A percentile compares a stretch with the other conserved stretches of the same genome.
Evolutionary conservation across 1,140 invertebrate genomes (phyloP).

Genomic region (Panulirus ornatus): DNA sequence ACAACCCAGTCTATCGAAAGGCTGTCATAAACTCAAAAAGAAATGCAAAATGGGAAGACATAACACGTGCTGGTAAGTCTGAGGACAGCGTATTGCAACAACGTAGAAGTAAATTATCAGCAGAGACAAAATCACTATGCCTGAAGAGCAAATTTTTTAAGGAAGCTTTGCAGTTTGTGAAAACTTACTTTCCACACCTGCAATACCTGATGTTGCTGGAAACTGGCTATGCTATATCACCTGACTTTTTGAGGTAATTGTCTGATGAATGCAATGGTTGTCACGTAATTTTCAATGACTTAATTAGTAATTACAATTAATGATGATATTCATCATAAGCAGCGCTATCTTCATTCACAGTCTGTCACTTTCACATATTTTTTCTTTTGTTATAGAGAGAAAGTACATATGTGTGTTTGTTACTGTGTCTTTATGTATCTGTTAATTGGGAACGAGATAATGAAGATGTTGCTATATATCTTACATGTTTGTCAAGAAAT

Average conservation of each 20-base stretch:
- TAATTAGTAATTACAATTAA: no score
- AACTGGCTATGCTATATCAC: conserved; percentile 26
- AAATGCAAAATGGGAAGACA: neutral
- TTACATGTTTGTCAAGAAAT: no score
- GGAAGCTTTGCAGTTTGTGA: conserved; percentile 27
- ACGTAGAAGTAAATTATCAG: neutral
- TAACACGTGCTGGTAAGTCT: neutral
- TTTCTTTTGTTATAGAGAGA: no score
- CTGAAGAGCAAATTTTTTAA: conserved; percentile 1
- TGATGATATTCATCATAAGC: no score
- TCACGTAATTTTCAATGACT: no score
- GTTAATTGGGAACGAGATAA: no score
- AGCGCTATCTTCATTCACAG: no score
- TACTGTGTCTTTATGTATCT: no score
- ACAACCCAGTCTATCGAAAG: conserved; percentile 29
- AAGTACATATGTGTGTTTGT: no score
- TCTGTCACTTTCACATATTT: no score
- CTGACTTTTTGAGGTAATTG: conserved; percentile 50
- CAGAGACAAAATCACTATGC: neutral
- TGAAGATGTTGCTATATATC: no score
- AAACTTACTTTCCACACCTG: neutral
- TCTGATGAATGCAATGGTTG: no score
- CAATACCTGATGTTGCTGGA: conserved; percentile 49
- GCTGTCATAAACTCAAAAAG: conserved; percentile 29
- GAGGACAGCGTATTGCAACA: neutral